Evolutionary conservation across 2,113 vertebrate genomes (phyloP), one percentile per base, ranked within the genome.

Genomic region (Pteronura brasiliensis): DNA sequence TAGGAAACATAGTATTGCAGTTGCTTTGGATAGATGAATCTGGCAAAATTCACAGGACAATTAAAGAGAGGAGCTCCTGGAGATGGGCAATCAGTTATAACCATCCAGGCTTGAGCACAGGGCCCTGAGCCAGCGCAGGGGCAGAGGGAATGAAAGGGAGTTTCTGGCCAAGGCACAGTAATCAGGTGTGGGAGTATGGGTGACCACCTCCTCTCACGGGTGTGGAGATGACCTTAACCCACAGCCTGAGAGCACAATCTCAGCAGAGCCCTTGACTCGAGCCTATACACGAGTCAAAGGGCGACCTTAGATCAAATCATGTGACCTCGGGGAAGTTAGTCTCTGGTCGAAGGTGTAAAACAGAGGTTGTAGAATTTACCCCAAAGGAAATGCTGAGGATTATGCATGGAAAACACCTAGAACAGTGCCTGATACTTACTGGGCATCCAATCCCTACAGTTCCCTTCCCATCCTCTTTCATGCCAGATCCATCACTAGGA

Each of bases 121-220:
- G 55, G 29, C 23, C 36, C 57, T 3, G n/a, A 88, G 52, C 20
- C 59, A 76, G 61, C 1, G 11, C 13, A 36, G 15, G 39, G n/a
- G 7, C 42, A 52, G 59, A 47, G 65, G 34, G 34, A 71, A 39
- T 1, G 55, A 36, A 42, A 65, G 9, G 65, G 83, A 74, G 61
- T 18, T 76, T 74, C 55, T 36, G 36, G 65, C 4, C 31, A 44
- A 47, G 39, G 44, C 11, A 34, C 1, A 9, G n/a, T 6, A 27
- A 34, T 74, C 31, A 57, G 39, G 76, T 17, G 44, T 6, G n/a
- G 61, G 61, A 59, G 61, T 84, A 6, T 65, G 17, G n/a, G 52
- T 25, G n/a, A 27, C 59, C 12, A 34, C 31, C 18, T 47, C n/a
- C 21, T 42, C 10, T 17, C 21, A 15, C 0, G 0, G 77, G 0